Evolutionary conservation across 2,113 vertebrate genomes (phyloP).

Genomic region (Megaleporinus macrocephalus): DNA sequence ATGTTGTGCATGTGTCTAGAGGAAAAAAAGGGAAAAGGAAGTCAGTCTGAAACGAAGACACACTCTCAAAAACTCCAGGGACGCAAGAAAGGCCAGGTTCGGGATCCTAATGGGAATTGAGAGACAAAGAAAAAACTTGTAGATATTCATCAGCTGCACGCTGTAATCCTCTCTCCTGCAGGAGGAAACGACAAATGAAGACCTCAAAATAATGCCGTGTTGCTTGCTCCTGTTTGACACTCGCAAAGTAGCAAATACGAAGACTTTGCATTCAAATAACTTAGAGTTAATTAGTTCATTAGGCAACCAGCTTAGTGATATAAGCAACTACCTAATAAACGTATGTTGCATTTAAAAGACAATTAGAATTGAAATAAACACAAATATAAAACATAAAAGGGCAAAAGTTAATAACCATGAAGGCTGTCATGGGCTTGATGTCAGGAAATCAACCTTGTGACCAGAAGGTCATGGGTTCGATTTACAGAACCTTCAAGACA

Average conservation of each 20-base stretch:
- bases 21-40: background rate
- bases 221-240: background rate
- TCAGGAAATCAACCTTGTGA: no score
- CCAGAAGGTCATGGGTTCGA: no score
- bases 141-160: background rate
- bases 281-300: no score
- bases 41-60: background rate
- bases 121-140: background rate
- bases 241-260: background rate
- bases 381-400: no score
- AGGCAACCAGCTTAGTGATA: no score
- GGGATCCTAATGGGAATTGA: background rate
- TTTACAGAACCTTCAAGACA: no score
- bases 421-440: no score
- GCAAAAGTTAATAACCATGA: no score
- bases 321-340: no score
- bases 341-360: no score
- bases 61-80: background rate
- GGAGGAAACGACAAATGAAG: background rate
- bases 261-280: background rate
- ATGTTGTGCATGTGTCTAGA: background rate
- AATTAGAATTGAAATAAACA: no score
- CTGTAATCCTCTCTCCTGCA: background rate
- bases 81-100: background rate
- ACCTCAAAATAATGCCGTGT: background rate